Conservation (phyloP, 2,113 vertebrate genomes). For the Psittacara wagleri region DNA sequence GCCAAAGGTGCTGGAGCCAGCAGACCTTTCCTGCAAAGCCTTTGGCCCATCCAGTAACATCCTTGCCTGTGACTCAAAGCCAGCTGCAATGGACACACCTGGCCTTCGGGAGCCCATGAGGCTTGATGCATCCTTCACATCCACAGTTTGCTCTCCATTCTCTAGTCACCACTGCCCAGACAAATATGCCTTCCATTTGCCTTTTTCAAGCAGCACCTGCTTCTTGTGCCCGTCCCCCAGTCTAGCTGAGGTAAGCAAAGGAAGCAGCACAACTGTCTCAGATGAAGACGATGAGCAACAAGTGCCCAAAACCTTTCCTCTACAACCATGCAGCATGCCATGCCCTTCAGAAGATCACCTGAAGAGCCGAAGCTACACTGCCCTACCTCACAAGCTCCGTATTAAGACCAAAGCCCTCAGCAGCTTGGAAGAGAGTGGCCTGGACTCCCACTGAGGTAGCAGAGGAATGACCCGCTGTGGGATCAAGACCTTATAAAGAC, state of each 20-base stretch:
- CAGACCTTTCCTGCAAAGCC: neutral
- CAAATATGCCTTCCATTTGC: neutral
- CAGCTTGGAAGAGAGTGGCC: neutral
- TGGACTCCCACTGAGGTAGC: neutral
- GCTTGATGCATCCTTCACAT: slow-evolving; percentile 45
- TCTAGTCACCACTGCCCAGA: slow-evolving; percentile 68
- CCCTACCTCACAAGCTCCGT: slow-evolving; percentile 78
- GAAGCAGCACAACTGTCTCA: neutral
- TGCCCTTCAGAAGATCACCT: neutral
- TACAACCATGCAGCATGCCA: neutral
- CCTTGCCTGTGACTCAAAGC: neutral
- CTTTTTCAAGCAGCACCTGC: slow-evolving; percentile 47
- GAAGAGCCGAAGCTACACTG: neutral
- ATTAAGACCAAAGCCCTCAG: slow-evolving; percentile 70
- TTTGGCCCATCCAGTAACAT: neutral
- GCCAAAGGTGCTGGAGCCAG: neutral
- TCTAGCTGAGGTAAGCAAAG: neutral
- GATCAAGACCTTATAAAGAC: neutral
- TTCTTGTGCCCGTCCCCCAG: slow-evolving; percentile 27
- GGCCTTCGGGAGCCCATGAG: neutral
- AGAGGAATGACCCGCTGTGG: accelerated
- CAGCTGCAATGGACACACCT: neutral
- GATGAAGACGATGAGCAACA: slow-evolving; percentile 75
- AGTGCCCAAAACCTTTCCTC: slow-evolving; percentile 53
- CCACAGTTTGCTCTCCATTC: slow-evolving; percentile 56